Evolutionary conservation across 2,888 invertebrate species (phyloP), one percentile per base, ranked within the genome.

Genomic region (Lamellibrachia columna): DNA sequence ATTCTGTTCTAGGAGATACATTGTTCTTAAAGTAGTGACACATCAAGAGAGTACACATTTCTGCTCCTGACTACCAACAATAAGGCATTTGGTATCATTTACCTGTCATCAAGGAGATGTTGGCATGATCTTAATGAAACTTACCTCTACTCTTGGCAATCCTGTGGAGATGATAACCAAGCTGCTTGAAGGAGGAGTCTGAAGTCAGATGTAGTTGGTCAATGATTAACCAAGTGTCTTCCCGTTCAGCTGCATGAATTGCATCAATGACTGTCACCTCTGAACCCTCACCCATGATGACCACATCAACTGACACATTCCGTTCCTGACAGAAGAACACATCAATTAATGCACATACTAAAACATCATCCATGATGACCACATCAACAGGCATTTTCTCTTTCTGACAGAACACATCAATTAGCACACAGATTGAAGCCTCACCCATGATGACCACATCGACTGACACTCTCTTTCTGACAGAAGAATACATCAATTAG

Each of bases 191-290:
- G 94, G 95, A 94, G 52, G 94, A 93, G 15, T 94, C 93, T 9
- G 94, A 94, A 6, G 95, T 95, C 52, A 96, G 95, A 92, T 96
- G 96, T 3, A 96, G 94, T 53, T 95, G 95, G 93, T 96, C 95
- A 53, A 96, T 95, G 90, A 96, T 93, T 1, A 95, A 94, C 96
- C 96, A 96, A 92, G 95, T 95, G 92, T 96, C 95, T 75, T 96
- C 95, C 92, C 95, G 95, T 94, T 96, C 96, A 7, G 96, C 96
- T 9, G 94, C 93, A 92, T 95, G 95, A 4, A 96, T 94, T 0
- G 95, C 95, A 53, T 95, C 95, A 60, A 95, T 94, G 52, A 96
- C 94, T 1, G 90, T 90, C 52, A 93, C 52, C 93, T 95, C 95
- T 92, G 94, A 94, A 3, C 95, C 96, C 52, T 95, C 95, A n/a